These are phyloP conservation scores for Drosophila miranda DNA, from an alignment of 1,140 invertebrate genomes.

Conservation along the genomic window DNA sequence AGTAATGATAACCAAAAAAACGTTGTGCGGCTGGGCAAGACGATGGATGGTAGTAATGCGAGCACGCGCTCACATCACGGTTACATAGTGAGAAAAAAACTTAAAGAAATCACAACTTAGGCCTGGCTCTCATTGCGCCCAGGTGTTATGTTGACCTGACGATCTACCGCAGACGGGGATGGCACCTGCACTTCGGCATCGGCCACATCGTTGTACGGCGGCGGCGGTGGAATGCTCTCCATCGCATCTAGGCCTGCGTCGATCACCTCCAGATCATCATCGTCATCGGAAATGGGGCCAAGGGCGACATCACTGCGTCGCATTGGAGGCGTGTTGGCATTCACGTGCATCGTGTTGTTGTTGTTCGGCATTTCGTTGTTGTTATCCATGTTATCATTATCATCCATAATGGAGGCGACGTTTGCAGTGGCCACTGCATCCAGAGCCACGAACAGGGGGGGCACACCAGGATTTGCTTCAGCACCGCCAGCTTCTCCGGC, in stretches of 20 bases:
- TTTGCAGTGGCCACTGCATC: constrained; percentile 34
- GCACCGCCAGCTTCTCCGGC: constrained; percentile 32
- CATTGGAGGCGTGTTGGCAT: constrained; percentile 80
- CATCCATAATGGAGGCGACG: constrained; percentile 43
- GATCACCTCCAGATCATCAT: constrained; percentile 66
- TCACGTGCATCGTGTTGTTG: constrained; percentile 78
- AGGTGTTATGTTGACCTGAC: constrained; percentile 65
- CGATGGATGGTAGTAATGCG: background rate
- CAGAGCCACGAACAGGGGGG: constrained; percentile 61
- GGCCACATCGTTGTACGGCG: constrained; percentile 64
- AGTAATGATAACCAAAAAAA: constrained; percentile 25
- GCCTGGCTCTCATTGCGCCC: constrained; percentile 73
- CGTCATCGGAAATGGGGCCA: constrained; percentile 42
- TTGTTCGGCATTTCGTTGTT: constrained; percentile 79
- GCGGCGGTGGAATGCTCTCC: constrained; percentile 58
- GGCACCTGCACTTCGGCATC: constrained; percentile 51
- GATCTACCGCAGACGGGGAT: constrained; percentile 44
- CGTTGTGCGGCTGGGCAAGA: constrained; percentile 42
- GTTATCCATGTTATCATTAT: constrained; percentile 66
- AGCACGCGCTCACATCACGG: constrained; percentile 40
- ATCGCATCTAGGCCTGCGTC: constrained; percentile 44
- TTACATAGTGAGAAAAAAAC: constrained; percentile 31
- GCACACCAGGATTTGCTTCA: constrained; percentile 25
- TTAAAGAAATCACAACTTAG: constrained; percentile 66
- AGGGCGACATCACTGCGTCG: constrained; percentile 63